Evolutionary conservation across 2,797 vertebrate genomes (phyloP), one percentile per base, ranked within the genome.

Genomic region (Sebastes itinus): DNA sequence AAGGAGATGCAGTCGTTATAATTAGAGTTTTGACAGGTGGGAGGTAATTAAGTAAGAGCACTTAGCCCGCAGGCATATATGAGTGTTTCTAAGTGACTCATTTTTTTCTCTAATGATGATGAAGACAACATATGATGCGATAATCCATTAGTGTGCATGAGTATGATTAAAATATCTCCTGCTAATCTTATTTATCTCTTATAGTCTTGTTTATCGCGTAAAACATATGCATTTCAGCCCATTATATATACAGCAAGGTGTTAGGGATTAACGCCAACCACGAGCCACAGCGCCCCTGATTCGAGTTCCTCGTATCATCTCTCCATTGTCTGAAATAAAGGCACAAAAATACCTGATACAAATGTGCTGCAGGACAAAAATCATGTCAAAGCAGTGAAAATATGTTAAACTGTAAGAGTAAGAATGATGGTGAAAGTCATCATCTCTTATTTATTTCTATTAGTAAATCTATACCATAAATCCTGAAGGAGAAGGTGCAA

Each of bases 31-130:
- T 88, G 82, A 84, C 78, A 87, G 84, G 87, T 87, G 68, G 55
- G 56, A 62, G 71, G 30, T 88, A 88, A 91, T 89, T 80, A 85
- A 72, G 5, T 25, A 23, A 63, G 46, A 89, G 49, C 25, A n/a
- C 27, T 75, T 70, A 67, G 76, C 76, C 88, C 72, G 60, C 4
- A 55, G 80, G 70, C 58, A 22, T 77, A 62, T 83, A 79, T 64
- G 33, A 87, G 65, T 59, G 27, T 81, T 81, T 79, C 52, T 54
- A 58, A 81, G 73, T 85, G 68, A 87, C 63, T 80, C 56, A 76
- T 69, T 33, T 77, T 86, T 81, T 79, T 76, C 73, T 76, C 59
- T 81, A 88, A 86, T 85, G 80, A 78, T 77, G 64, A 88, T 71
- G 70, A 66, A 84, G 70, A 80, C 71, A 60, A 73, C 66, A 64